These are phyloP conservation scores for Piscicola geometra DNA, from an alignment of 2,888 invertebrate species.

Conservation along the genomic window DNA sequence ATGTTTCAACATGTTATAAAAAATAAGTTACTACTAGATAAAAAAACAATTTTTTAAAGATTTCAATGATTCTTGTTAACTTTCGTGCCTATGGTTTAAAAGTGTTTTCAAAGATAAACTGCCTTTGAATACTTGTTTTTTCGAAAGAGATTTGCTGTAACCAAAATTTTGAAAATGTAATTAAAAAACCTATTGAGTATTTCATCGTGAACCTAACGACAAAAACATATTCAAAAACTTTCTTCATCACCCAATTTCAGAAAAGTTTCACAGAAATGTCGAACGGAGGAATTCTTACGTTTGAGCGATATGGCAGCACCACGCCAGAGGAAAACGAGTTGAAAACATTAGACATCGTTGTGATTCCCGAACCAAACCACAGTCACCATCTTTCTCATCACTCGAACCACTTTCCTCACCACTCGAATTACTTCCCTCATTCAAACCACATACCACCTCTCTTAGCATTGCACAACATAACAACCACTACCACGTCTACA, in stretches of 20 bases:
- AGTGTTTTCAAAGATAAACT: too few relatives aligned
- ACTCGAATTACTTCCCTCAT: neutral
- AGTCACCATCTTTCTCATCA: conserved; percentile 15
- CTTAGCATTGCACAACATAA: conserved; percentile 16
- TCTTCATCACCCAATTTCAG: too few relatives aligned
- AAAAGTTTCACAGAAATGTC: conserved; percentile 26
- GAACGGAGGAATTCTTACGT: conserved; percentile 28
- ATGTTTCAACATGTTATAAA: too few relatives aligned
- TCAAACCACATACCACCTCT: conserved; percentile 1
- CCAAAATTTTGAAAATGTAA: too few relatives aligned
- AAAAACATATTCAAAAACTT: too few relatives aligned
- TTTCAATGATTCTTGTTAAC: too few relatives aligned
- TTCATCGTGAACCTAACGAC: too few relatives aligned
- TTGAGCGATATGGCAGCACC: conserved; percentile 25
- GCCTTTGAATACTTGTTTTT: too few relatives aligned
- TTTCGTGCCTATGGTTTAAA: neutral
- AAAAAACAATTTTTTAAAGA: too few relatives aligned
- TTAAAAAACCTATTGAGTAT: too few relatives aligned
- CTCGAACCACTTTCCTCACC: conserved; percentile 20
- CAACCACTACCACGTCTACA: conserved; percentile 27
- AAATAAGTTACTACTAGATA: too few relatives aligned
- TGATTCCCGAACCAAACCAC: conserved; percentile 19
- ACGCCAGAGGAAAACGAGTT: conserved; percentile 30
- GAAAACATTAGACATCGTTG: conserved; percentile 29
- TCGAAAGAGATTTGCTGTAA: too few relatives aligned